A percentile compares a stretch with the other conserved stretches of the same genome.
phyloP scores from a whole-genome alignment of 2,888 invertebrate genomes.

The Cremastinae sp. region DNA sequence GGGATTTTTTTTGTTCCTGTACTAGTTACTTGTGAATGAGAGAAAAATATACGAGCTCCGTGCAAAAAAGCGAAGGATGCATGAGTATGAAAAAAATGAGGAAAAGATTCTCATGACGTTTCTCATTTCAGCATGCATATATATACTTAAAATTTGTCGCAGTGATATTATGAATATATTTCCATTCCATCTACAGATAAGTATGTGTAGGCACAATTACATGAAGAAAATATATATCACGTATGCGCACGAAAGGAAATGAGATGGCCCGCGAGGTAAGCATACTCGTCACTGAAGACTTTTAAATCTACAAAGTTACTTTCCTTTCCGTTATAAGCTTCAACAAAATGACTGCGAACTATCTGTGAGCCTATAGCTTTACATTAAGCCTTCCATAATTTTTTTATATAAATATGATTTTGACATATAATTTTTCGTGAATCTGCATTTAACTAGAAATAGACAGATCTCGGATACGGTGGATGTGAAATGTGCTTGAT shows the following conservation, averaged over 20 bases:
- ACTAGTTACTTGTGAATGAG: neutral
- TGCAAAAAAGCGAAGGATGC: constrained; percentile 28
- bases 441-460: too few relatives aligned
- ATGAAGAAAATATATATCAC: too few relatives aligned
- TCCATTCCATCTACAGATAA: constrained; percentile 67
- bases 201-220: too few relatives aligned
- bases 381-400: neutral
- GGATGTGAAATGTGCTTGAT: too few relatives aligned
- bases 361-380: neutral
- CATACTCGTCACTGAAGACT: constrained; percentile 49
- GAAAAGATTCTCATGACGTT: constrained; percentile 44
- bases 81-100: constrained; percentile 49
- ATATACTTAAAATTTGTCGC: constrained; percentile 66
- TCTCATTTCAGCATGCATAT: constrained; percentile 22
- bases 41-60: neutral
- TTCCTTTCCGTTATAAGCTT: constrained; percentile 29
- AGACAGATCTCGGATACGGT: too few relatives aligned
- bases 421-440: too few relatives aligned
- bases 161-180: constrained; percentile 65
- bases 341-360: constrained; percentile 20
- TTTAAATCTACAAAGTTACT: neutral
- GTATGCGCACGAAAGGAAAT: constrained; percentile 54
- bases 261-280: constrained; percentile 38
- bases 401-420: too few relatives aligned
- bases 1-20: too few relatives aligned